A percentile compares a stretch with the other conserved stretches of the same genome.
phyloP scores from a whole-genome alignment of 1,140 invertebrate species.

The Triops longicaudatus region DNA sequence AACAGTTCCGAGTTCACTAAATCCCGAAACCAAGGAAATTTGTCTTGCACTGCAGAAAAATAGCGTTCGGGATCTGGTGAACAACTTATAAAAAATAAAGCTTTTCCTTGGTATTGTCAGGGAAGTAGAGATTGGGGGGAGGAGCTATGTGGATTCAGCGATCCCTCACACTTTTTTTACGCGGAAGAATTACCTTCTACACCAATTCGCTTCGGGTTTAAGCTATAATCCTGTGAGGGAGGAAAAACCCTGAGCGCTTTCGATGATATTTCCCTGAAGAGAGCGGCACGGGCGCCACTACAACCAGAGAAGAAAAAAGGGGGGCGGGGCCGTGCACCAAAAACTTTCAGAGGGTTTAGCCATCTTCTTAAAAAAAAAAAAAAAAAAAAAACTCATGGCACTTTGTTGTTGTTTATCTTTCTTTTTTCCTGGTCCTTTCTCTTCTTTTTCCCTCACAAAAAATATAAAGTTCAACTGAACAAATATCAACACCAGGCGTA shows the following conservation, averaged over 20 bases:
- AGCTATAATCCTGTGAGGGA: background rate
- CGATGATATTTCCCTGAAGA: conserved; percentile 4
- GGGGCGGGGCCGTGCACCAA: background rate
- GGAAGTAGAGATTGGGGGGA: no score
- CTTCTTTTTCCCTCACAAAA: background rate
- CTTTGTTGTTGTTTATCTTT: background rate
- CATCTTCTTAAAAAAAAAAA: no score
- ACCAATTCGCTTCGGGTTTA: background rate
- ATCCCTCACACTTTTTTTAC: no score
- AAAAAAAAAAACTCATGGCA: background rate
- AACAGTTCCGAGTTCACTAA: no score
- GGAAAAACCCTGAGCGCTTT: conserved; percentile 5
- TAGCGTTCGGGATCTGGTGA: background rate
- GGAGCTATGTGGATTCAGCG: background rate
- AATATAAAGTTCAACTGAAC: background rate
- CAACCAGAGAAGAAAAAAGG: background rate
- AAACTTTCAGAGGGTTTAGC: no score
- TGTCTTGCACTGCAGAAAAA: background rate
- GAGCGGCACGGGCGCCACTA: background rate
- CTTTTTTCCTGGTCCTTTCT: background rate
- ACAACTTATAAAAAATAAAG: conserved; percentile 11
- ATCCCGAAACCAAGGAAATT: background rate
- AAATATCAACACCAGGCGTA: conserved; percentile 2
- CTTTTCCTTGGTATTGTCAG: background rate
- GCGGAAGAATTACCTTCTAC: no score